Evolutionary conservation across 2,113 vertebrate species (phyloP).

Genomic region (Melanerpes aurifrons): DNA sequence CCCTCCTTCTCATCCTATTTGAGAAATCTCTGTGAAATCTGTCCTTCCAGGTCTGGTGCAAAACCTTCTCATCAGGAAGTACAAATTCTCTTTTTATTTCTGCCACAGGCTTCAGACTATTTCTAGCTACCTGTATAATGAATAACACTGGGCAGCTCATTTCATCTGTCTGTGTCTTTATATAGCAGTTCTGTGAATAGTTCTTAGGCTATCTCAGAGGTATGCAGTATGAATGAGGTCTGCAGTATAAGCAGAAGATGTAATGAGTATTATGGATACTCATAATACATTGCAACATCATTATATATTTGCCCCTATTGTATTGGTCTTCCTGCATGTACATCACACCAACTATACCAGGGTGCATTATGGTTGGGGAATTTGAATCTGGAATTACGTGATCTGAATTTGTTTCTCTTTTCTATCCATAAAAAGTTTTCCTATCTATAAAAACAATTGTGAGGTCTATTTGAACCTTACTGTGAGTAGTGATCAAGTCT

Average conservation of each 20-base stretch:
- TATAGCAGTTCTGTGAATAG: slow-evolving; percentile 11
- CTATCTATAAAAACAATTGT: neutral
- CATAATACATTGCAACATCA: neutral
- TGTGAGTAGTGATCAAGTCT: neutral
- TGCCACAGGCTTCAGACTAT: slow-evolving; percentile 34
- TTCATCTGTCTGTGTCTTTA: slow-evolving; percentile 31
- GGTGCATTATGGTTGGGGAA: neutral
- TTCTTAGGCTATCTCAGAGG: neutral
- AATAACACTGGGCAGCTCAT: neutral
- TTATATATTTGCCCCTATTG: neutral
- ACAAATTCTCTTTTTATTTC: slow-evolving; percentile 12
- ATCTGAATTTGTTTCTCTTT: neutral
- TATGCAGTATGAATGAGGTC: neutral
- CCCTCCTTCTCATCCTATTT: neutral
- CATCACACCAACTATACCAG: neutral
- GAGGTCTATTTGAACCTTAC: neutral
- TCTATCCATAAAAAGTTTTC: too few relatives aligned
- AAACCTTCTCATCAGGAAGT: neutral
- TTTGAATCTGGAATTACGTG: neutral
- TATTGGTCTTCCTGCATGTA: neutral
- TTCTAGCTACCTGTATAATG: slow-evolving; percentile 12
- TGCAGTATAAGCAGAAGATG: too few relatives aligned
- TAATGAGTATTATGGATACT: neutral
- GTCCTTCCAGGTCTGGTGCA: neutral
- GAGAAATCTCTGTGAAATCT: neutral